phyloP scores from a whole-genome alignment of 2,797 vertebrate genomes.

The Phaenicophaeus curvirostris region DNA sequence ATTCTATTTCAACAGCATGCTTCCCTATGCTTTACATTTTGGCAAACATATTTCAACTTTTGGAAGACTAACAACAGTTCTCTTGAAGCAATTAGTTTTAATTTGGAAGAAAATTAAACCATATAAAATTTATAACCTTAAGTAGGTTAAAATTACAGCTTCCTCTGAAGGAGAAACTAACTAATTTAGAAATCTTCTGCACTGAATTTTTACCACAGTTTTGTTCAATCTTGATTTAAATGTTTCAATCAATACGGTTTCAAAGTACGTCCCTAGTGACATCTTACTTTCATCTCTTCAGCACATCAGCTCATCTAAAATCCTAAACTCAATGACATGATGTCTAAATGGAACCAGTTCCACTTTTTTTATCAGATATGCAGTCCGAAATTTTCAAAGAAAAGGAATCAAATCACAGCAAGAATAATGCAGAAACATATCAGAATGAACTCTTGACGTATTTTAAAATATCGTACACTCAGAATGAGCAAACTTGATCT shows the following conservation, averaged over 20 bases:
- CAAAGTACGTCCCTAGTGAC: background rate
- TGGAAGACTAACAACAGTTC: background rate
- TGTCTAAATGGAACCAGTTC: background rate
- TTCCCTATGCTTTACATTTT: background rate
- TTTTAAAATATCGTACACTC: background rate
- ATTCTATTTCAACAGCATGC: background rate
- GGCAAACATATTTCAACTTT: background rate
- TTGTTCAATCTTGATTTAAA: constrained; percentile 13
- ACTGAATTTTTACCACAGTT: background rate
- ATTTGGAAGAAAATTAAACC: background rate
- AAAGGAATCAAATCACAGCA: background rate
- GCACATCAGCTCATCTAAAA: background rate
- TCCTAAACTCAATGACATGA: background rate
- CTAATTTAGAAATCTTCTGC: background rate
- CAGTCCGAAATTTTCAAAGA: background rate
- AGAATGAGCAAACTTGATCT: background rate
- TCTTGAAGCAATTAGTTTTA: background rate
- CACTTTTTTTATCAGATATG: background rate
- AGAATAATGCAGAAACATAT: background rate
- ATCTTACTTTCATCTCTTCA: background rate
- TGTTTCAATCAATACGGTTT: background rate
- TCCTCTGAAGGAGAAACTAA: background rate
- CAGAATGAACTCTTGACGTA: background rate
- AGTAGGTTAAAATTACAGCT: background rate
- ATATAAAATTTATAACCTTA: background rate